Percentiles rank a stretch among this genome's conserved stretches.
phyloP scores from a whole-genome alignment of 2,797 vertebrate genomes.

The Poeciliopsis gracilis region DNA sequence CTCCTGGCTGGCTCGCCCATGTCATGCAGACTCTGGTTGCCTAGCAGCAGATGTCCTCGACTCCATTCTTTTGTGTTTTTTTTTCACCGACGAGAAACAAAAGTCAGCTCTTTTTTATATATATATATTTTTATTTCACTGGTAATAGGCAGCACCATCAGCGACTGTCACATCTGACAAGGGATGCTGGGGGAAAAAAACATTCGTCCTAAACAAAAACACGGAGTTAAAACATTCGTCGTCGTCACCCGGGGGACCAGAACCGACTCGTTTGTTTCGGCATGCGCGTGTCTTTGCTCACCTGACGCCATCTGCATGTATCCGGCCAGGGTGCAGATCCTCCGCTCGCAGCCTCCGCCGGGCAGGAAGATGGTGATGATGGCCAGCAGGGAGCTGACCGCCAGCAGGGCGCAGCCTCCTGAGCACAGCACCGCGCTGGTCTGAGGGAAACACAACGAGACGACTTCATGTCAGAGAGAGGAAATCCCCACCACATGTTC shows the following conservation, averaged over 20 bases:
- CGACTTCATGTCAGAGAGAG: constrained; percentile 5
- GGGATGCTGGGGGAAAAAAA: constrained; percentile 10
- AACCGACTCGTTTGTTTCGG: background rate
- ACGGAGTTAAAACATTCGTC: background rate
- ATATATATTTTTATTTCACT: constrained; percentile 9
- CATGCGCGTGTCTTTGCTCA: constrained; percentile 64
- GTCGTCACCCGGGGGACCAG: background rate
- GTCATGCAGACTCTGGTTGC: constrained; percentile 57
- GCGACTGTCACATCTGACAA: constrained; percentile 10
- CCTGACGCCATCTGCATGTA: constrained; percentile 96
- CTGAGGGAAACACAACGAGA: constrained; percentile 76
- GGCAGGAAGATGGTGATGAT: constrained; percentile 92
- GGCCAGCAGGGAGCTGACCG: constrained; percentile 90
- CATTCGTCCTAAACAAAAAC: background rate
- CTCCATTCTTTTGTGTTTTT: constrained; percentile 50
- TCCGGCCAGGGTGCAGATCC: constrained; percentile 90
- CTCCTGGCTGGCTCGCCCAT: constrained; percentile 49
- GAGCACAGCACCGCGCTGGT: constrained; percentile 92
- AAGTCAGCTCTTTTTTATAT: constrained; percentile 48
- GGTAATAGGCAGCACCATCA: constrained; percentile 38
- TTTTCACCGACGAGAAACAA: constrained; percentile 60
- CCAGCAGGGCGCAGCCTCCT: constrained; percentile 89
- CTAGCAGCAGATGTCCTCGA: constrained; percentile 77
- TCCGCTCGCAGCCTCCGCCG: constrained; percentile 87
- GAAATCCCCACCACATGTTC: background rate